Conservation (phyloP, 2,797 vertebrate species). For the Rhodeus uyekii region DNA sequence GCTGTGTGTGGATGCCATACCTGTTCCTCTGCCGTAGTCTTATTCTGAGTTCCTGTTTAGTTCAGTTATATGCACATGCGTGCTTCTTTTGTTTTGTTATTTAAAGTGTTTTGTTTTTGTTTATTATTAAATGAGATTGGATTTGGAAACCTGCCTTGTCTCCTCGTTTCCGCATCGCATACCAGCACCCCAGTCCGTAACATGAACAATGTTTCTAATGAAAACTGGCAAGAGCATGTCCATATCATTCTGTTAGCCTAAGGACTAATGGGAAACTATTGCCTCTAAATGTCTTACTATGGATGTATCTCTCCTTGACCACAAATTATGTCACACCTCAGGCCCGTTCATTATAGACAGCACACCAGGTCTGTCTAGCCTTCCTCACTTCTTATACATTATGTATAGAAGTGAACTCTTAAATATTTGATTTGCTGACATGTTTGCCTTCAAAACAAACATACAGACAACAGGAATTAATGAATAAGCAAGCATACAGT, state of each 20-base stretch:
- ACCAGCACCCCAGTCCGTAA: too few relatives aligned
- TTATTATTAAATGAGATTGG: too few relatives aligned
- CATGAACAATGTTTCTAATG: too few relatives aligned
- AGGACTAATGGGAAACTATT: constrained; percentile 7
- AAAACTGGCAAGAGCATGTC: neutral
- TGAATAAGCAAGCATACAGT: neutral
- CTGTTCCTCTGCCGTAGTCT: too few relatives aligned
- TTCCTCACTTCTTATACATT: constrained; percentile 32
- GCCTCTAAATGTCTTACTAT: neutral
- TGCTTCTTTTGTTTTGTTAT: too few relatives aligned
- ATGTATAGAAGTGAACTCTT: constrained; percentile 23
- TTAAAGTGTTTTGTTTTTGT: too few relatives aligned
- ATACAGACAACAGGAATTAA: neutral
- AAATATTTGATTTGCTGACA: constrained; percentile 37
- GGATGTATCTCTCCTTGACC: neutral
- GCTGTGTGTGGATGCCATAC: too few relatives aligned
- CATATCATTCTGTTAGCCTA: neutral
- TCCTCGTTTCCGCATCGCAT: too few relatives aligned
- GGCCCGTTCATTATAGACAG: constrained; percentile 15
- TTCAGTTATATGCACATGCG: too few relatives aligned
- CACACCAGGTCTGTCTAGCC: constrained; percentile 20
- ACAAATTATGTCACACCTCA: constrained; percentile 15
- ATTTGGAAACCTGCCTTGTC: too few relatives aligned
- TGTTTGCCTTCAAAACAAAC: constrained; percentile 23
- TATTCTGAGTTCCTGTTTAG: too few relatives aligned